Evolutionary conservation across 2,113 vertebrate species (phyloP), one percentile per base, ranked within the genome.

Genomic region (Setophaga petechia): DNA sequence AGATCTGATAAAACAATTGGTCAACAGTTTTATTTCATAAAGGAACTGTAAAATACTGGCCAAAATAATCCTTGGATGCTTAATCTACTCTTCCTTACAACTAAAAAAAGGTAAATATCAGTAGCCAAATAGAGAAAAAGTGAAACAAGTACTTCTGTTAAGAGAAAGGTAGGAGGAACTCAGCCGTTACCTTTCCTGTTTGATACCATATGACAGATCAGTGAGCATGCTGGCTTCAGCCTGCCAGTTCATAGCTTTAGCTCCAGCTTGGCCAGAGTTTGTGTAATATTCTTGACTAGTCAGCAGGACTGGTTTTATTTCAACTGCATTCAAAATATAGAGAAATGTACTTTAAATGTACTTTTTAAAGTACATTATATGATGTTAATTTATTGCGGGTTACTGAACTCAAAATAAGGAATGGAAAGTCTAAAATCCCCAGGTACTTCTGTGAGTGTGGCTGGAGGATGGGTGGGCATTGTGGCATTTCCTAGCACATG

Each of bases 401-500:
- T 87, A n/a, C 30, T 84, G 78, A 89, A 24, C 27, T 84, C 44
- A 63, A 18, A 68, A n/a, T 81, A 62, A 41, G 46, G 51, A 77
- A 16, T 35, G 69, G 27, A 20, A 82, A 73, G 27, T 22, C 16
- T 93, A 8, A 69, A 67, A 67, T 55, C 30, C 37, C 12, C 21
- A 43, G 35, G 18, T 71, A 58, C 30, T 4, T 5, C 67, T 46
- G 31, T 19, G 68, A 61, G 31, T 3, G 43, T 79, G 67, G 44
- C 82, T 68, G 73, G 37, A 47, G 46, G n/a, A 18, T 6, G 9
- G 8, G 17, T n/a, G 41, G 11, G 27, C 3, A 3, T 15, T 31
- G 37, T 57, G 39, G 20, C 0, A 0, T 77, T 80, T 20, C 46
- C 16, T n/a, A 9, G 44, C 24, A 11, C 3, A 0, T 0, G 3